A percentile compares a stretch with the other conserved stretches of the same genome.
Evolutionary conservation across 2,113 vertebrate genomes (phyloP).

Genomic region (Lanius collurio): DNA sequence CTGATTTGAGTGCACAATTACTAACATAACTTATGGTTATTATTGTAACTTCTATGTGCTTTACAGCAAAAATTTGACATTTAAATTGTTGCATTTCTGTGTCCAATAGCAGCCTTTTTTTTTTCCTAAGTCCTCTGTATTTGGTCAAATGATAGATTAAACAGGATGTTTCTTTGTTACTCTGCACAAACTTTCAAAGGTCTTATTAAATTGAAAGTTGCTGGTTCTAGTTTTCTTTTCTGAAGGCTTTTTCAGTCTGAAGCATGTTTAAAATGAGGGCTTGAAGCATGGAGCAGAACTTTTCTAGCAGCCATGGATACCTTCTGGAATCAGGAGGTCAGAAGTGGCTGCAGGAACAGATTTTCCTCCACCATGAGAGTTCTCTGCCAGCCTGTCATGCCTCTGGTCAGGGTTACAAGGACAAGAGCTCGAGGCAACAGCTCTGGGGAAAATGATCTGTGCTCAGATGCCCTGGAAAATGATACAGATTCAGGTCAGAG

Average conservation of each 20-base stretch:
- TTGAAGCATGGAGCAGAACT: neutral
- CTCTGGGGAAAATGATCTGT: neutral
- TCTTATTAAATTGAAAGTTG: neutral
- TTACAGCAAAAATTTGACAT: neutral
- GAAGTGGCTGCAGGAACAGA: neutral
- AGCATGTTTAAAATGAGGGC: neutral
- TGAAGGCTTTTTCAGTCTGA: neutral
- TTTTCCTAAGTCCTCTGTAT: neutral
- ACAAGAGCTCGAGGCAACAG: neutral
- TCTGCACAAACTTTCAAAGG: neutral
- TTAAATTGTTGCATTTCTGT: neutral
- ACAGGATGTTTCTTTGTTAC: neutral
- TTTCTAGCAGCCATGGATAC: rapidly evolving
- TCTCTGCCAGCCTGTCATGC: neutral
- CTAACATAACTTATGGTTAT: neutral
- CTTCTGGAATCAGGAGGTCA: neutral
- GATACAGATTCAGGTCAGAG: neutral
- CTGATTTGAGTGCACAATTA: neutral
- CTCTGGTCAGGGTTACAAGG: neutral
- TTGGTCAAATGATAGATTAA: neutral
- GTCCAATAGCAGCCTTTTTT: neutral
- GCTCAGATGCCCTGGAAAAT: neutral
- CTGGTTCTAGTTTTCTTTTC: neutral
- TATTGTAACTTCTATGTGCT: neutral
- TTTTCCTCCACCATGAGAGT: neutral